Evolutionary conservation across 2,888 invertebrate species (phyloP), one percentile per base, ranked within the genome.

Genomic region (Drosophila paramelanica): DNA sequence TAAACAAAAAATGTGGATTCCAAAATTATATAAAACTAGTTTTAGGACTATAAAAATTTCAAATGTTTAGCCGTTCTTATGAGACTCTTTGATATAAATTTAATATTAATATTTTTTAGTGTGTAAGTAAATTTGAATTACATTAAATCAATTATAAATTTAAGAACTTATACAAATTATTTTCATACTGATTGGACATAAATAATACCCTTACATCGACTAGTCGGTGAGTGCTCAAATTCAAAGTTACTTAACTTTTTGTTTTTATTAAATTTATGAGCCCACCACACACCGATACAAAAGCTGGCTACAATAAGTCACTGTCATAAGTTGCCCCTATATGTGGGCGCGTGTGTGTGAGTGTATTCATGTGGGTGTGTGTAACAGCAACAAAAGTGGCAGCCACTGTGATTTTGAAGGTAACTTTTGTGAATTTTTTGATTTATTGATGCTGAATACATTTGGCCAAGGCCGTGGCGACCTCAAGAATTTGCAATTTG

Each of bases 221-320:
- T n/a, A 11, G 3, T 27, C 10, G 31, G n/a, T 27, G 8, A 7
- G 8, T n/a, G n/a, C 5, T 4, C 45, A 25, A 13, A 3, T n/a
- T 41, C n/a, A n/a, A 2, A 65, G 43, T 31, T 50, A n/a, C 51
- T 75, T 46, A 56, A 53, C 66, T 60, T 81, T 68, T 65, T 52
- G 52, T 74, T 74, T 72, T 74, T 67, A 66, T 76, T 53, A 52
- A 82, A 83, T 83, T 81, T 85, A 85, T 85, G 88, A 38, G 47
- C 25, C 36, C 10, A 38, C 49, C 38, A 23, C 20, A 41, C 33
- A 31, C 5, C 36, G 11, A 36, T 25, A 49, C 23, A 43, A 67
- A 45, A 39, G 31, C 27, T 45, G 38, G 46, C 60, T 51, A 67
- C 79, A 79, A 82, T 83, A 88, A 86, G 67, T 88, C 87, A 88